Percentiles rank a stretch among this genome's conserved stretches.
These are phyloP conservation scores for Colletes gigas DNA, from an alignment of 1,140 invertebrate species.

Conservation along the genomic window DNA sequence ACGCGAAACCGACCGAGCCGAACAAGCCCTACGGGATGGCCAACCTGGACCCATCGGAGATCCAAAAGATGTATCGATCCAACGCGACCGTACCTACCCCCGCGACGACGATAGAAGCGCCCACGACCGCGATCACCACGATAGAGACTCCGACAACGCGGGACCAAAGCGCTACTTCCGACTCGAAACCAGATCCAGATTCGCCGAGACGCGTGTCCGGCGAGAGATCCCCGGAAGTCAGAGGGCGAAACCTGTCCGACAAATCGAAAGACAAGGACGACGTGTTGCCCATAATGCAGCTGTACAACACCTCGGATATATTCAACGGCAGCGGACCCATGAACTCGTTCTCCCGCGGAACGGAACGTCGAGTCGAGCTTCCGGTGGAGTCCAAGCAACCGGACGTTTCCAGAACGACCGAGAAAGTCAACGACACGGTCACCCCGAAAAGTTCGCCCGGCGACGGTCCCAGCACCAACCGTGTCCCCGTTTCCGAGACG, in stretches of 20 bases:
- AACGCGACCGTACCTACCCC: constrained; percentile 14
- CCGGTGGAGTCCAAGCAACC: constrained; percentile 23
- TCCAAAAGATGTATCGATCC: constrained; percentile 75
- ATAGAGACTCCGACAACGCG: neutral
- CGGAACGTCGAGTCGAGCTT: constrained; percentile 39
- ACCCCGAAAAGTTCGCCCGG: neutral
- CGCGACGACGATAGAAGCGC: constrained; percentile 47
- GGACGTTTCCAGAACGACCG: constrained; percentile 40
- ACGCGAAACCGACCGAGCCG: constrained; percentile 7
- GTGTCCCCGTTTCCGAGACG: neutral
- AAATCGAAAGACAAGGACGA: constrained; percentile 77
- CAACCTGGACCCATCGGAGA: constrained; percentile 74
- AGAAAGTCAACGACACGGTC: constrained; percentile 27
- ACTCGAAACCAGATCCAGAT: neutral
- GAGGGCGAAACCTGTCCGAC: constrained; percentile 72
- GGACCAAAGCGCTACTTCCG: neutral
- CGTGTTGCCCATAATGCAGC: constrained; percentile 77
- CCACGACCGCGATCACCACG: constrained; percentile 36
- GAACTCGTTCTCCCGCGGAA: constrained; percentile 38
- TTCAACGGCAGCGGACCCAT: constrained; percentile 71
- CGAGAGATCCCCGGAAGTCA: constrained; percentile 74
- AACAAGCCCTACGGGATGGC: constrained; percentile 58
- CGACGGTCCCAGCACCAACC: constrained; percentile 3
- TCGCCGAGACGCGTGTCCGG: constrained; percentile 9
- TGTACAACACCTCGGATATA: constrained; percentile 78